Evolutionary conservation across 2,888 invertebrate species (phyloP), one percentile per base, ranked within the genome.

Genomic region (Trachelus iudaicus): DNA sequence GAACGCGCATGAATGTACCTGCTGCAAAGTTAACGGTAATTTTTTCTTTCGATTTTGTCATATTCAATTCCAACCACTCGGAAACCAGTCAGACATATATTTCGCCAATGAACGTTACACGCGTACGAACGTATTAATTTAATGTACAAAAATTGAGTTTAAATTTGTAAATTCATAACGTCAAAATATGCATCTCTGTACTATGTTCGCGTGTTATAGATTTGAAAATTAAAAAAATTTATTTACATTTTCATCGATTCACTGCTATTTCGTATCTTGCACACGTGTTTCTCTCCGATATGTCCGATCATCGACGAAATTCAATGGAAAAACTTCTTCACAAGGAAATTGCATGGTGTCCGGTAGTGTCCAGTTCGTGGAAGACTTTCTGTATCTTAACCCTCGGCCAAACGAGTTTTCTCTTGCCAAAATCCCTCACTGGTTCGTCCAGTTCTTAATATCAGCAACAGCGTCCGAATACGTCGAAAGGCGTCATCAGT

Each of bases 381-480:
- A 56, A 56, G 56, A 23, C 23, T 56, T 56, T 56, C 56, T 56
- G 56, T 56, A 23, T 23, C 23, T 56, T 56, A 56, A 56, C 56
- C 56, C 56, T 23, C 23, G 56, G 9, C 56, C 33, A 71, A 34
- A 71, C 33, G 34, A 75, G 77, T 75, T 77, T 75, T 77, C 77
- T 77, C 77, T 75, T 75, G 75, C 75, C 77, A 75, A 77, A 77
- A 77, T 77, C 77, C 75, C 77, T 77, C 77, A 69, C 75, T 69
- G 74, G 75, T 77, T 40, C 71, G 40, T 77, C 77, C 69, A 75
- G 77, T 77, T 77, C 77, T 75, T 30, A 31, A 69, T 75, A 71
- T 69, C 69, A 77, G 73, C 56, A 56, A 23, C 56, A 56, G 56
- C 56, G 23, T 56, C 23, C 56, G 56, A 56, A 23, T 9, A 56